Percentiles rank a stretch among this genome's conserved stretches.
Evolutionary conservation across 2,888 invertebrate genomes (phyloP).

Genomic region (Brachypterus glaber): DNA sequence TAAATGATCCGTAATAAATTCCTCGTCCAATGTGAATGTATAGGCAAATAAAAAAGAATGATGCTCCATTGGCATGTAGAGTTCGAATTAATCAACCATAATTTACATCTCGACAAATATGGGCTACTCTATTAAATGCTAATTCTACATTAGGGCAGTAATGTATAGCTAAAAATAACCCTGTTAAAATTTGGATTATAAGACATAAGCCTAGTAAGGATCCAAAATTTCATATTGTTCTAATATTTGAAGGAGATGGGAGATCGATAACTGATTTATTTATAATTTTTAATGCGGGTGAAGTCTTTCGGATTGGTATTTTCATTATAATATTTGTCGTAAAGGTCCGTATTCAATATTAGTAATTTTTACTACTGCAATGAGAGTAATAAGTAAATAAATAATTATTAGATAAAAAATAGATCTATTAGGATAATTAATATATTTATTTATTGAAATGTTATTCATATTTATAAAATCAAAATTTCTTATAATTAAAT

Average conservation of each 20-base stretch:
- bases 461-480: too few relatives aligned
- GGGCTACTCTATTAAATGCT: conserved; percentile 57
- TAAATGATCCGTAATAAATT: conserved; percentile 44
- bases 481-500: too few relatives aligned
- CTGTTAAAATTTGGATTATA: conserved; percentile 57
- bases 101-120: conserved; percentile 64
- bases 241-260: conserved; percentile 53
- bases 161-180: conserved; percentile 61
- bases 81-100: conserved; percentile 54
- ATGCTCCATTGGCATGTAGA: conserved; percentile 62
- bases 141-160: conserved; percentile 53
- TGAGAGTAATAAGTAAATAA: conserved; percentile 51
- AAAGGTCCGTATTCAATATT: conserved; percentile 47
- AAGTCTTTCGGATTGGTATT: conserved; percentile 41
- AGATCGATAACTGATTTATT: conserved; percentile 51
- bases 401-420: conserved; percentile 47
- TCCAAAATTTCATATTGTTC: conserved; percentile 59
- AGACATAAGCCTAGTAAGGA: conserved; percentile 54
- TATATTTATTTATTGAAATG: conserved; percentile 47
- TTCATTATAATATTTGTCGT: conserved; percentile 45
- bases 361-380: conserved; percentile 51
- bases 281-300: conserved; percentile 48
- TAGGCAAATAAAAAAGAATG: conserved; percentile 62
- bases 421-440: conserved; percentile 45
- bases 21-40: too few relatives aligned